Base-by-base conservation (phyloP, 2,888 invertebrate genomes). In the Acheta domesticus region DNA sequence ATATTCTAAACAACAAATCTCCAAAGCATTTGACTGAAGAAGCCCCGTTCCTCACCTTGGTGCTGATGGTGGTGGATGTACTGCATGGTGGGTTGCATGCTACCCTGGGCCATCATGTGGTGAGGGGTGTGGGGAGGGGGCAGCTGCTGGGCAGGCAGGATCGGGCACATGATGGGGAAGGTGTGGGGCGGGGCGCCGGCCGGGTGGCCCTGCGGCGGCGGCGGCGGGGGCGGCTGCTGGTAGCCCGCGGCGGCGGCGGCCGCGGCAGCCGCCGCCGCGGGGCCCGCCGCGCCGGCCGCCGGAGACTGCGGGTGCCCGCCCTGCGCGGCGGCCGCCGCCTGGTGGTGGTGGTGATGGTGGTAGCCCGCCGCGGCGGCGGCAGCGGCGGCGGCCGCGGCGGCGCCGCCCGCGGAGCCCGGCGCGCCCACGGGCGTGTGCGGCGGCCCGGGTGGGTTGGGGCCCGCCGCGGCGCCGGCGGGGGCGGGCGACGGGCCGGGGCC, bases 81-180 rank as follows among this genome's bases (percentile, higher is more conserved):
- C 84, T 88, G 89, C 88, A 82, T 79, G 14, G 81, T 76, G 50
- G 80, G 78, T n/a, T 80, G 82, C 81, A 85, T 86, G 86, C 86
- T 86, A 86, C 89, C 88, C 83, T 88, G 89, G 81, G 88, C 89
- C 81, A 87, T 84, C 48, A 85, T 85, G 84, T 87, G 84, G 82
- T 85, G 80, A 49, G 80, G 79, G 20, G 73, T 79, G 50, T 78
- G 80, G 62, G 79, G 74, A n/a, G 81, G 77, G 20, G 80, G 80
- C 80, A 81, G 76, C 74, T 79, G 79, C n/a, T 79, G 86, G 77
- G 86, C 85, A 78, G 89, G 89, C 82, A 91, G 86, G 81, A 91
- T 86, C 73, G 90, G 89, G 84, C 91, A 91, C 88, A 91, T 89
- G 81, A 91, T 87, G 81, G 90, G 90, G 85, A 89, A 90, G 23